Conservation (phyloP, 2,888 invertebrate genomes). For the Allacma fusca region DNA sequence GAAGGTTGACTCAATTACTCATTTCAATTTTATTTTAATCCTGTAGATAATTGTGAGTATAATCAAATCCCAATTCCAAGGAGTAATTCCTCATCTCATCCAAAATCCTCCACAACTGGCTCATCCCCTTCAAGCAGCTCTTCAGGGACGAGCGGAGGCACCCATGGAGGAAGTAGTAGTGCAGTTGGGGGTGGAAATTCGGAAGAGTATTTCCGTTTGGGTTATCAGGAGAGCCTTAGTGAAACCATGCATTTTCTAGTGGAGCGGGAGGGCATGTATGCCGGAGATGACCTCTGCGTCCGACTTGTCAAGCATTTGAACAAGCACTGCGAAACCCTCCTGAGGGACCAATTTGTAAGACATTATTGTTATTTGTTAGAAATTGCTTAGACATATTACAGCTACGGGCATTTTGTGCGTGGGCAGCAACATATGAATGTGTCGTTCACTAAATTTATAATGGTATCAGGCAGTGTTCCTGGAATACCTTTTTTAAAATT, state of each 20-base stretch:
- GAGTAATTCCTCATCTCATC: constrained; percentile 28
- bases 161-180: neutral
- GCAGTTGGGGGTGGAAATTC: constrained; percentile 1
- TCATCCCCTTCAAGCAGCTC: constrained; percentile 26
- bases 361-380: too few relatives aligned
- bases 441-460: too few relatives aligned
- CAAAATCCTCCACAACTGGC: neutral
- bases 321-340: constrained; percentile 76
- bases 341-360: constrained; percentile 44
- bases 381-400: too few relatives aligned
- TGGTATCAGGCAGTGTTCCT: too few relatives aligned
- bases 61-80: constrained; percentile 45
- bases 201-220: constrained; percentile 75
- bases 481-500: too few relatives aligned
- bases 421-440: too few relatives aligned
- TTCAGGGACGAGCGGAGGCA: constrained; percentile 3
- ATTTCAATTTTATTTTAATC: neutral
- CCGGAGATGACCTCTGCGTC: constrained; percentile 81
- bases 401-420: too few relatives aligned
- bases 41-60: constrained; percentile 59
- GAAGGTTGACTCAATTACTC: too few relatives aligned
- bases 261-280: constrained; percentile 76
- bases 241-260: constrained; percentile 89
- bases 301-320: constrained; percentile 84
- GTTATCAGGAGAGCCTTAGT: constrained; percentile 89